Percentiles rank a stretch among this genome's conserved stretches.
These are phyloP conservation scores for Mobula birostris DNA, from an alignment of 2,113 vertebrate genomes.

Conservation along the genomic window DNA sequence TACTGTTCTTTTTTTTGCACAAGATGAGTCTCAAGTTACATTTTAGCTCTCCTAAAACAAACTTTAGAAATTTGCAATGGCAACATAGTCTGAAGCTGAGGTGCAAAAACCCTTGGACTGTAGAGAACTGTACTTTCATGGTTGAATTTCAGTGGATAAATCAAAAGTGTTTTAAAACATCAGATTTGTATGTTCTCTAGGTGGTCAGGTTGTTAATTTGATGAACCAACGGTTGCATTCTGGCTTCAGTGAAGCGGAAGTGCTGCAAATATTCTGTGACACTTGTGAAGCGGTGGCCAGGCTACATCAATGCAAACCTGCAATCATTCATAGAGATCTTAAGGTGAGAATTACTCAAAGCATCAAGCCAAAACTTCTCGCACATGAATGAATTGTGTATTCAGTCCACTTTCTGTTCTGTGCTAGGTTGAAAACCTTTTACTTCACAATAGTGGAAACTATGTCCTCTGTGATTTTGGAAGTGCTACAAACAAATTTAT, in stretches of 20 bases:
- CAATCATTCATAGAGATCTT: conserved; percentile 87
- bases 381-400: not conserved
- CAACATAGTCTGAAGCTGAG: not conserved
- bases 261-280: conserved; percentile 94
- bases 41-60: not conserved
- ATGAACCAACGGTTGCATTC: conserved; percentile 94
- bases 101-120: not conserved
- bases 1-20: not conserved
- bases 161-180: not conserved
- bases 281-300: conserved; percentile 85
- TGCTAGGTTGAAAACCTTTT: conserved; percentile 93
- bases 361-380: not conserved
- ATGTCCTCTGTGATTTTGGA: conserved; percentile 95
- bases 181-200: conserved; percentile 48
- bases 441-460: conserved; percentile 90
- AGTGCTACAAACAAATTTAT: conserved; percentile 88
- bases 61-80: not conserved
- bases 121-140: not conserved
- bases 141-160: not conserved
- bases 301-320: conserved; percentile 87
- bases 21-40: not conserved
- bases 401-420: conserved; percentile 12
- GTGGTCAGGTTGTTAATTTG: conserved; percentile 91
- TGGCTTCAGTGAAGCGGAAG: conserved; percentile 84
- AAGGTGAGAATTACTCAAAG: conserved; percentile 63